phyloP scores from a whole-genome alignment of 1,140 invertebrate genomes.

The Oncopodura yosiiana region DNA sequence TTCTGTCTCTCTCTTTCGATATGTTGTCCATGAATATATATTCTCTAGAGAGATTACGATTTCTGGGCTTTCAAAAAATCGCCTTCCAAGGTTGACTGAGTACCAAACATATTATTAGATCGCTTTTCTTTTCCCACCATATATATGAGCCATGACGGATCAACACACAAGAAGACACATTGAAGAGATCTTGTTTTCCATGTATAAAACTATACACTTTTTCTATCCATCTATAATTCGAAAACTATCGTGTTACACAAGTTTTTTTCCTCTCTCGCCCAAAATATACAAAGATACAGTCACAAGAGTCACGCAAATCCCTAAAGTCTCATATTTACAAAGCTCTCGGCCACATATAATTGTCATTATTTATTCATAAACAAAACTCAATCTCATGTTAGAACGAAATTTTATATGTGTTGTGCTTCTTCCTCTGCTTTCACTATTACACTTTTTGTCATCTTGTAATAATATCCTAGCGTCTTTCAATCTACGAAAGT shows the following conservation, averaged over 20 bases:
- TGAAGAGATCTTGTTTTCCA: background rate
- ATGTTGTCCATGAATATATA: too few species aligned
- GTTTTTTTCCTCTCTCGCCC: background rate
- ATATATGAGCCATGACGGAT: conserved; percentile 1
- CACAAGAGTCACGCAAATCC: conserved; percentile 34
- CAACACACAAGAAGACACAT: background rate
- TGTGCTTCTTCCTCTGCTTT: background rate
- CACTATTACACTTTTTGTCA: conserved; percentile 11
- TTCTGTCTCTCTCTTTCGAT: too few species aligned
- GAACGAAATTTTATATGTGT: too few species aligned
- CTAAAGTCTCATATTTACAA: conserved; percentile 29
- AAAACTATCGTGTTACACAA: background rate
- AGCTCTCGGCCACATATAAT: conserved; percentile 28
- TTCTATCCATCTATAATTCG: background rate
- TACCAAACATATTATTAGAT: too few species aligned
- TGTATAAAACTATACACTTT: conserved; percentile 3
- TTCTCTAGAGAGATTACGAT: too few species aligned
- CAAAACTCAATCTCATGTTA: too few species aligned
- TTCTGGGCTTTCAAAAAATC: too few species aligned
- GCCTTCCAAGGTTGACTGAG: too few species aligned
- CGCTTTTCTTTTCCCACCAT: conserved; percentile 1
- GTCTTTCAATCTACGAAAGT: background rate
- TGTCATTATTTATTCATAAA: conserved; percentile 34
- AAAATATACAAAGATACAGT: background rate
- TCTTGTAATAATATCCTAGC: background rate